These are phyloP conservation scores for Drosophila teissieri DNA, from an alignment of 1,140 invertebrate species.

Conservation along the genomic window DNA sequence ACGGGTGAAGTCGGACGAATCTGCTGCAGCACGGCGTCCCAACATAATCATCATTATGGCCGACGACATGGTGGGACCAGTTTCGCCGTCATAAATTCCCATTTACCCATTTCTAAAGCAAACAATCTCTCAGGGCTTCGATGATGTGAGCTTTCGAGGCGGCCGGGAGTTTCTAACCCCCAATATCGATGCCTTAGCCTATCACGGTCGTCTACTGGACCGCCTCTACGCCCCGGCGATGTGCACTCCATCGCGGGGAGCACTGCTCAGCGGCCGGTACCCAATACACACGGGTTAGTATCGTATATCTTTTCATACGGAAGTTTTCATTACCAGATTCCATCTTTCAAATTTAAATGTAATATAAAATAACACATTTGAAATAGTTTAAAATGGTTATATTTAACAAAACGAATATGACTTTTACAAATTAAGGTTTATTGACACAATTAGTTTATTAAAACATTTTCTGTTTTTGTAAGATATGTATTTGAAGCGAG, in stretches of 20 bases:
- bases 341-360: too few relatives aligned
- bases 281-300: conserved; percentile 90
- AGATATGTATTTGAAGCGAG: too few relatives aligned
- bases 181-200: conserved; percentile 93
- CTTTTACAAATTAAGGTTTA: too few relatives aligned
- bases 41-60: conserved; percentile 87
- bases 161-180: conserved; percentile 93
- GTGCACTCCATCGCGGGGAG: conserved; percentile 91
- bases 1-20: conserved; percentile 34
- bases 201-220: conserved; percentile 91
- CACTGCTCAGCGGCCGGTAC: conserved; percentile 93
- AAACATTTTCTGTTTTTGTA: too few relatives aligned
- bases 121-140: conserved; percentile 89
- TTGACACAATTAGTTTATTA: too few relatives aligned
- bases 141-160: conserved; percentile 95
- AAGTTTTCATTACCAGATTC: too few relatives aligned
- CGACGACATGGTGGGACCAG: conserved; percentile 86
- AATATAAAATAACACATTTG: too few relatives aligned
- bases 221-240: conserved; percentile 91
- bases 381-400: too few relatives aligned
- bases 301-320: too few relatives aligned
- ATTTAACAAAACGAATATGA: too few relatives aligned
- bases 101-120: not conserved
- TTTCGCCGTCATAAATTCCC: conserved; percentile 26
- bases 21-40: conserved; percentile 75